These are phyloP conservation scores for Bombus fervidus DNA, from an alignment of 1,140 invertebrate species.

Conservation along the genomic window DNA sequence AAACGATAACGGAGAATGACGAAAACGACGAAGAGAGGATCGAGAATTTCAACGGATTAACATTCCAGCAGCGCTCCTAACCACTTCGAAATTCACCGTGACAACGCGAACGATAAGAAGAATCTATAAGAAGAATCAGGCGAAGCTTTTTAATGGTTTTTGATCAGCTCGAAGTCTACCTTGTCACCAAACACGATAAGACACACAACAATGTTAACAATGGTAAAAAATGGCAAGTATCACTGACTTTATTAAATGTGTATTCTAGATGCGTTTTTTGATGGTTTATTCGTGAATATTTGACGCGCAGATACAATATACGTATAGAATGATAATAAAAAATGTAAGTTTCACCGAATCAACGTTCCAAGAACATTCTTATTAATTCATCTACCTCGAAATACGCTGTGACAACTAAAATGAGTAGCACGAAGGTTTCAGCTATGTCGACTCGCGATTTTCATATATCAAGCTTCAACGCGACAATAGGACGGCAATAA, in stretches of 20 bases:
- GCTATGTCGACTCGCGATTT: not conserved
- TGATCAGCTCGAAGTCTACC: not conserved
- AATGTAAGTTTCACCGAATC: not conserved
- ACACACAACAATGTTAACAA: not conserved
- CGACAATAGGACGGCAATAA: not conserved
- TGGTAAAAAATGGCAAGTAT: not conserved
- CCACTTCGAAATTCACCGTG: constrained; percentile 45
- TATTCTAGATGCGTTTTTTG: not conserved
- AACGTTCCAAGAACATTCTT: not conserved
- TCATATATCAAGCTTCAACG: not conserved
- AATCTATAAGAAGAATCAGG: not conserved
- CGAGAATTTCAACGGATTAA: not conserved
- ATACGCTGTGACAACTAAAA: not conserved
- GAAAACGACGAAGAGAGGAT: not conserved
- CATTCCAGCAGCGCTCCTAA: not conserved
- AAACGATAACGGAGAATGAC: not conserved
- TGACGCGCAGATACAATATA: not conserved
- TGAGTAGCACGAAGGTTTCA: not conserved
- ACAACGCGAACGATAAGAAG: not conserved
- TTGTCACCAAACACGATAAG: not conserved
- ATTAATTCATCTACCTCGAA: not conserved
- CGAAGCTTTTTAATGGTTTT: not conserved
- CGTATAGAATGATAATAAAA: not conserved
- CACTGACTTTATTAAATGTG: not conserved
- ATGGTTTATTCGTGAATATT: too few species aligned